Evolutionary conservation across 2,113 vertebrate species (phyloP), one percentile per base, ranked within the genome.

Genomic region (Oncorhynchus gorbuscha): DNA sequence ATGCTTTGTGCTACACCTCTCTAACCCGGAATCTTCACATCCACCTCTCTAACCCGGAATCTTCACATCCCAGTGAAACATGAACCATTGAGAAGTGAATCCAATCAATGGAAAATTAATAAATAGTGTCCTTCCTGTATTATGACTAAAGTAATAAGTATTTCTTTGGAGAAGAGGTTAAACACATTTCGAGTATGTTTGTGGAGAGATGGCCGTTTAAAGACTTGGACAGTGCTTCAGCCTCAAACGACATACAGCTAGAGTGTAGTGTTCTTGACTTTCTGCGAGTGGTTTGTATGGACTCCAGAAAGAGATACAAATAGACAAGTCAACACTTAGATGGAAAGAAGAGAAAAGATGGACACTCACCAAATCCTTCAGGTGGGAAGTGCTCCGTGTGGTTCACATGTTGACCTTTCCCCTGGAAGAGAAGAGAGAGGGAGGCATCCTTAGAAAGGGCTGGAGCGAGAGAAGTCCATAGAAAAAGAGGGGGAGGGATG

Each of bases 371-470:
- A 89, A 96, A 95, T 89, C 96, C 97, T 88, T 99, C 98, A 73
- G 93, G 94, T 86, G 95, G 96, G 85, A 98, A 97, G 85, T 97
- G 97, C 70, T 99, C 98, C 13, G 93, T 93, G 89, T 97, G 97
- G 87, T 94, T 96, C 81, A 95, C 93, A 88, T 95, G 95, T 83
- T 94, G 94, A 83, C 86, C 93, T 83, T 98, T 99, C 73, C 95
- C 95, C 97, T 99, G 90, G 1, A 81, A 80, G 20, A 85, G n/a
- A 83, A 51, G 1, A 3, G 78, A 77, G 49, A 68, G 20, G 18
- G 30, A 66, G 18, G 49, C 59, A 62, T 30, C 0, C 66, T 74
- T 66, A 58, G 16, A 70, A 81, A 24, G 55, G 8, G 14, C 32
- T 2, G n/a, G 18, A 45, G 16, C 8, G 68, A 48, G 20, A 55